These are phyloP conservation scores for Galleria mellonella DNA, from an alignment of 1,140 invertebrate genomes.

Conservation along the genomic window DNA sequence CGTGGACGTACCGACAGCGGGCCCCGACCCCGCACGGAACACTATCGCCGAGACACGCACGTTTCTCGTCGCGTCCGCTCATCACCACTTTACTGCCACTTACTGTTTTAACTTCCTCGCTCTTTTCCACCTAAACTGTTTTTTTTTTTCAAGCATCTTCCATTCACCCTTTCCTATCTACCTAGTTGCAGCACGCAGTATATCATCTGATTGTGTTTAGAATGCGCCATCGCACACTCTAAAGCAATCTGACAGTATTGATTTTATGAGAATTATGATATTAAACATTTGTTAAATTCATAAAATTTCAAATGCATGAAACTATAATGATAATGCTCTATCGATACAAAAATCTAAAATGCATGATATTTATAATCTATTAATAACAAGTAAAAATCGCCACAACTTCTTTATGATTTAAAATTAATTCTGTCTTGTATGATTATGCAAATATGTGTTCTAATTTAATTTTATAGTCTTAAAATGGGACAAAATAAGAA, in stretches of 20 bases:
- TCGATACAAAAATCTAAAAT: neutral
- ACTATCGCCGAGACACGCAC: constrained; percentile 50
- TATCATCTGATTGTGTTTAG: constrained; percentile 22
- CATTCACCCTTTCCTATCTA: constrained; percentile 50
- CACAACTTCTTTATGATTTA: too few species aligned
- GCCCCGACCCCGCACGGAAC: constrained; percentile 67
- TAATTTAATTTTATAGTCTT: too few species aligned
- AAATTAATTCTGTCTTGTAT: too few species aligned
- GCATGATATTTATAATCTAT: constrained; percentile 37
- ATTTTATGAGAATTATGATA: neutral
- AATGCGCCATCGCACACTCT: too few species aligned
- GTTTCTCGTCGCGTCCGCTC: constrained; percentile 45
- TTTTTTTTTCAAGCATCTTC: constrained; percentile 62
- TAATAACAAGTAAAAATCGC: too few species aligned
- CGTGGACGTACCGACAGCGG: constrained; percentile 29
- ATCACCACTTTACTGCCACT: constrained; percentile 68
- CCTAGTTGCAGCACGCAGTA: constrained; percentile 53
- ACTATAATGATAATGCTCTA: too few species aligned
- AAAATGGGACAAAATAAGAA: constrained; percentile 4
- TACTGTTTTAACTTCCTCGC: constrained; percentile 57
- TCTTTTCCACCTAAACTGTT: constrained; percentile 31
- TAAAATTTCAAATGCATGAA: too few species aligned
- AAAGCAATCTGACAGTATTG: too few species aligned
- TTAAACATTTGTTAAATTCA: too few species aligned
- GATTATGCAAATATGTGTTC: too few species aligned